phyloP scores from a whole-genome alignment of 92 coral and sea anemone species.

The Heteractis magnifica region DNA sequence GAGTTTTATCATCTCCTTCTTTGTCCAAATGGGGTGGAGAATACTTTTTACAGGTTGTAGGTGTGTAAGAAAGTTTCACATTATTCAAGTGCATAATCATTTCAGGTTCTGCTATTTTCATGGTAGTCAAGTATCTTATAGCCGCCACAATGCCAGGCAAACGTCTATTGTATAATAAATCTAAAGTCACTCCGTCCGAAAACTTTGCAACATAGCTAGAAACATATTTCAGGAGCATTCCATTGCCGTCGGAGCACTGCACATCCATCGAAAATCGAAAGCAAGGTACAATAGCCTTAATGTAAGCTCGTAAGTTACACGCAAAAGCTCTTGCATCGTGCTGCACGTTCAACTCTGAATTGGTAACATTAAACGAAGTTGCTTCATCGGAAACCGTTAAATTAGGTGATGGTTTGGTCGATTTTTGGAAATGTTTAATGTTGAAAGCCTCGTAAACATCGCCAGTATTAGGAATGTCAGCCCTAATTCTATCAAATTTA shows the following conservation, averaged over 20 bases:
- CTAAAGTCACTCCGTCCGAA: slow-evolving; percentile 28
- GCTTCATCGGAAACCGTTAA: background rate
- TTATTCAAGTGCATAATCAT: slow-evolving; percentile 12
- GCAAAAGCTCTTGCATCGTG: slow-evolving; percentile 43
- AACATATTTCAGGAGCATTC: slow-evolving; percentile 38
- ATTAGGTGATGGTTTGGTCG: slow-evolving; percentile 6
- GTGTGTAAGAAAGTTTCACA: slow-evolving; percentile 18
- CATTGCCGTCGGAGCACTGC: slow-evolving; percentile 40
- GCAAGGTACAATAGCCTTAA: slow-evolving; percentile 30
- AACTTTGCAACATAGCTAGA: slow-evolving; percentile 38
- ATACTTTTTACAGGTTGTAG: slow-evolving; percentile 10
- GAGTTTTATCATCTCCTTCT: background rate
- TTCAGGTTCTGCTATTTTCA: slow-evolving; percentile 21
- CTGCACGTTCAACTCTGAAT: background rate
- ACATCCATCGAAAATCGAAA: slow-evolving; percentile 50
- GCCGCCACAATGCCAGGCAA: slow-evolving; percentile 21
- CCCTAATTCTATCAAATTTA: slow-evolving; percentile 6
- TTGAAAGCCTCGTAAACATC: slow-evolving; percentile 1
- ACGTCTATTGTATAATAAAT: slow-evolving; percentile 10
- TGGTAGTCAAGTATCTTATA: slow-evolving; percentile 4
- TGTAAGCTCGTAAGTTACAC: slow-evolving; percentile 38
- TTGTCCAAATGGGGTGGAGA: slow-evolving; percentile 1
- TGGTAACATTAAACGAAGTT: background rate
- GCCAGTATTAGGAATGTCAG: slow-evolving; percentile 29
- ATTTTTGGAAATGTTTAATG: slow-evolving; percentile 12